Evolutionary conservation across 2,113 vertebrate genomes (phyloP).

Genomic region (Phrynosoma platyrhinos): DNA sequence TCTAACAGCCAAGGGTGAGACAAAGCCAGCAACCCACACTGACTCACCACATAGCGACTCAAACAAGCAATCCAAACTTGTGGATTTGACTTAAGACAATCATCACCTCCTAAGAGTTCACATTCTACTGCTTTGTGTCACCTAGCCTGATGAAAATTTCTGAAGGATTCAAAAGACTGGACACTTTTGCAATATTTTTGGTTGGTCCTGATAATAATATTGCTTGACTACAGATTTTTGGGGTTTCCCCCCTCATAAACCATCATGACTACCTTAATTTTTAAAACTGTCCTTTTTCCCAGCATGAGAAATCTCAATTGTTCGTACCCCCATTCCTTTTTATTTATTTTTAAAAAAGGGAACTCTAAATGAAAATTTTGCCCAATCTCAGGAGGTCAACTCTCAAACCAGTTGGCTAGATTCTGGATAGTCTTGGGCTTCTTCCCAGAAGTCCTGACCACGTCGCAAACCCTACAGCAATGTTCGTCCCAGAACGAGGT

Average conservation of each 20-base stretch:
- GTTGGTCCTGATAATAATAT: background rate
- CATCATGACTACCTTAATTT: too few species aligned
- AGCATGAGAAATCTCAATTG: background rate
- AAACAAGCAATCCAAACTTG: background rate
- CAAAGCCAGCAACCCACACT: background rate
- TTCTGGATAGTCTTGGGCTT: conserved; percentile 74
- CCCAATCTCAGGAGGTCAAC: conserved; percentile 52
- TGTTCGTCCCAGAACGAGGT: conserved; percentile 88
- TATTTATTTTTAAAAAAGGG: fast-evolving
- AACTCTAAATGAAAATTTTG: fast-evolving
- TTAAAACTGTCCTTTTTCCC: background rate
- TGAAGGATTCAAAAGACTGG: background rate
- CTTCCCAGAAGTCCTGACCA: conserved; percentile 66
- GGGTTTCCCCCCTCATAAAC: too few species aligned
- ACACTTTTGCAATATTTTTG: background rate
- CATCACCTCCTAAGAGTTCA: background rate
- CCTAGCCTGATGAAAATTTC: background rate
- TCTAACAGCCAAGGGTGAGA: background rate
- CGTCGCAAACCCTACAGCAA: conserved; percentile 85
- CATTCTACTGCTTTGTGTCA: fast-evolving
- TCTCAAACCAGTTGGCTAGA: conserved; percentile 85
- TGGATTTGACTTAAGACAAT: background rate
- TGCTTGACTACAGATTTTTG: too few species aligned
- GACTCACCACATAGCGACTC: background rate
- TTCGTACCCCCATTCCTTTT: background rate